Conservation (phyloP, 1,140 invertebrate species). For the Oncopeltus fasciatus region DNA sequence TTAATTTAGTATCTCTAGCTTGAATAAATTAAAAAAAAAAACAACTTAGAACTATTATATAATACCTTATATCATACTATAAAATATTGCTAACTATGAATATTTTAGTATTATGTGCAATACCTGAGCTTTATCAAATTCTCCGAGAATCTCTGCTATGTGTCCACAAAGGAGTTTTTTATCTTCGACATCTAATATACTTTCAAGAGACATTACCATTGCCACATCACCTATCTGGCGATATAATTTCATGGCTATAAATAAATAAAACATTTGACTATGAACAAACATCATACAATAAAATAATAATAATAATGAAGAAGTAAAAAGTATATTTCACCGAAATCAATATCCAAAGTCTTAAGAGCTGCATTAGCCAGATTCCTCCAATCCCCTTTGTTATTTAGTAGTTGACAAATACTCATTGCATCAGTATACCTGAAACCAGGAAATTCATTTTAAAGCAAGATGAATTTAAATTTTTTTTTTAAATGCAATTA, state of each 20-base stretch:
- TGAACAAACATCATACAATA: background rate
- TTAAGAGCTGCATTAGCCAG: constrained; percentile 67
- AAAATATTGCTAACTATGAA: too few species aligned
- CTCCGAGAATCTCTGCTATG: constrained; percentile 56
- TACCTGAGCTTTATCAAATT: constrained; percentile 68
- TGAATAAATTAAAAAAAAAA: too few species aligned
- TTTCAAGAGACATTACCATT: constrained; percentile 78
- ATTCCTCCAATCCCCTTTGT: constrained; percentile 55
- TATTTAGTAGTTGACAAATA: constrained; percentile 63
- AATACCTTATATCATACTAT: too few species aligned
- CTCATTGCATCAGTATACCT: constrained; percentile 76
- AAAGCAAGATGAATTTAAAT: too few species aligned
- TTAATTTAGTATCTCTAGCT: too few species aligned
- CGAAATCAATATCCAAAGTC: constrained; percentile 64
- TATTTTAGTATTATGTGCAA: too few species aligned
- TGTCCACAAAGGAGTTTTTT: constrained; percentile 61
- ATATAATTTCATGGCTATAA: constrained; percentile 72
- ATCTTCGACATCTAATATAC: constrained; percentile 71
- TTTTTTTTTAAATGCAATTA: too few species aligned
- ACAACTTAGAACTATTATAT: too few species aligned
- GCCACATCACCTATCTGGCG: constrained; percentile 72
- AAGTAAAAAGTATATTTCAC: constrained; percentile 14
- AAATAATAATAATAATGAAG: background rate
- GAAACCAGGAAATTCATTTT: too few species aligned
- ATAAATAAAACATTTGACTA: constrained; percentile 6